phyloP scores from a whole-genome alignment of 2,888 invertebrate genomes.

The Callinectes sapidus region DNA sequence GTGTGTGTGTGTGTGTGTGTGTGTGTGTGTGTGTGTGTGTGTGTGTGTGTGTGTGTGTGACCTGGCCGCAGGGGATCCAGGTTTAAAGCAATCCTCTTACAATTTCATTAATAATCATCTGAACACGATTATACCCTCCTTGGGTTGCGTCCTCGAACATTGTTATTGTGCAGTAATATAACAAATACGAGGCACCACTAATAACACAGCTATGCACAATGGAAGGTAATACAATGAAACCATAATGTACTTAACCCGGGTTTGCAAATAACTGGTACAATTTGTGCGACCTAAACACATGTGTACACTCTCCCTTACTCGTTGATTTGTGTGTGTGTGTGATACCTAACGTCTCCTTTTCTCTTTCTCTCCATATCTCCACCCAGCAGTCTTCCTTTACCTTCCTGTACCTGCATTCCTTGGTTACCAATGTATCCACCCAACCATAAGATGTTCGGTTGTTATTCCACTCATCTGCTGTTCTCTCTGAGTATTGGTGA shows the following conservation, averaged over 20 bases:
- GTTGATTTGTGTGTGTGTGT: background rate
- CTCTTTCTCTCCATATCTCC: background rate
- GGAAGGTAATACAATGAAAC: background rate
- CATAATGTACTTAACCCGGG: background rate
- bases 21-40: too few species aligned
- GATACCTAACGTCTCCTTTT: too few species aligned
- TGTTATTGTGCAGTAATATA: background rate
- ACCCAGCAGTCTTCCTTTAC: background rate
- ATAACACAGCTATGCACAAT: background rate
- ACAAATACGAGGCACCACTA: background rate
- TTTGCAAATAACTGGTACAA: background rate
- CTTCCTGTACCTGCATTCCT: background rate
- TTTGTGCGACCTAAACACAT: background rate
- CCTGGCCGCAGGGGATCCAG: background rate
- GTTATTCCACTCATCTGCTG: background rate
- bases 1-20: background rate
- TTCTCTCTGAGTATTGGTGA: background rate
- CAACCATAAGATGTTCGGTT: background rate
- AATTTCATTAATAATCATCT: background rate
- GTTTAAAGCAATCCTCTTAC: background rate
- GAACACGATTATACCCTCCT: background rate
- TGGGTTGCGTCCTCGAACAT: background rate
- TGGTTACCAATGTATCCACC: background rate
- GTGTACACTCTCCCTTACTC: background rate
- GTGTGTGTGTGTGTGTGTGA: background rate